Evolutionary conservation across 2,888 invertebrate genomes (phyloP), one percentile per base, ranked within the genome.

Genomic region (Heteromyza rotundicornis): DNA sequence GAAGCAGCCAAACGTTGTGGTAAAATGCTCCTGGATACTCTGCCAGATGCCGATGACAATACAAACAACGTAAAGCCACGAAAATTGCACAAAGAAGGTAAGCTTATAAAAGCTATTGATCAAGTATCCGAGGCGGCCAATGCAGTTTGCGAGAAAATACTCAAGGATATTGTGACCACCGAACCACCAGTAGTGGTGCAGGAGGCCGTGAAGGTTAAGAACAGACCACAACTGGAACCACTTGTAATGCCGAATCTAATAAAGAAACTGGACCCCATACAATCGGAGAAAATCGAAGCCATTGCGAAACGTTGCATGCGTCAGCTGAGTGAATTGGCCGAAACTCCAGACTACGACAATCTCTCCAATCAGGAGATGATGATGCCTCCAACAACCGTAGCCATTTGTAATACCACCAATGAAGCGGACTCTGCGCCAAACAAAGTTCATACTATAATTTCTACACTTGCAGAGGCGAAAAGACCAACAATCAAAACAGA

Each of bases 1-100:
- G 83, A 84, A 65, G 84, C 84, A 2, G 84, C 85, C 2, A 85
- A 84, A 59, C 76, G 84, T 40, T 86, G 86, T 68, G 85, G 85
- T 40, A 84, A 86, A 66, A 74, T 85, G 60, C 68, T 85, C 2
- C 76, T 85, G 53, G 84, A 84, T 20, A 84, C 84, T 0, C 58
- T 82, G 54, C 82, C 81, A 2, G 79, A 79, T 59, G 62, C 70
- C 22, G 60, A 59, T 44, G 22, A 14, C 36, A 62, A 59, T 3
- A 56, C 62, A 8, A 63, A 60, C 1, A 52, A 65, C 44, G 22
- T 55, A 36, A 16, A 61, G 51, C 64, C 70, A 61, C 71, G 80
- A 2, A 78, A 78, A 65, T 67, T 82, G 47, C 74, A 74, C 59
- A 78, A 78, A 55, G 82, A 81, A 65, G 80, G 80, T 17, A 81